Percentiles rank a stretch among this genome's conserved stretches.
Evolutionary conservation across 1,140 invertebrate species (phyloP).

Genomic region (Apis florea): DNA sequence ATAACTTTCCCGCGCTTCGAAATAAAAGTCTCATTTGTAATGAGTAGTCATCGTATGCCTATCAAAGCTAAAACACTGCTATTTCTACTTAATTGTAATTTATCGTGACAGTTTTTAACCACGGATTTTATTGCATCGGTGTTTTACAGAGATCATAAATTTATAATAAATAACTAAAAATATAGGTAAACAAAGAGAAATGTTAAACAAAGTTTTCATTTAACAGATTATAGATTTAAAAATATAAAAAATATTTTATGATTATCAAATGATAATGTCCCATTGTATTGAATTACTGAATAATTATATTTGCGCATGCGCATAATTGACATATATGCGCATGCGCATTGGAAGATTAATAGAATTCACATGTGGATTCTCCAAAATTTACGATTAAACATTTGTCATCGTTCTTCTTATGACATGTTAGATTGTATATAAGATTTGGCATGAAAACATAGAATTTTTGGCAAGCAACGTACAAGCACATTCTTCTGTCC

Average conservation of each 20-base stretch:
- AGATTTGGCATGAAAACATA: slow-evolving; percentile 37
- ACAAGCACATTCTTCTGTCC: slow-evolving; percentile 29
- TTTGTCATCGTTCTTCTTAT: background rate
- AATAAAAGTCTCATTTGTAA: background rate
- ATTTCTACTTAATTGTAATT: slow-evolving; percentile 22
- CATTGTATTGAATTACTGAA: background rate
- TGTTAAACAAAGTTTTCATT: background rate
- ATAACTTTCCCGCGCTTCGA: background rate
- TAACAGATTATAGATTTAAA: background rate
- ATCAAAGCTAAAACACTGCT: background rate
- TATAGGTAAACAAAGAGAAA: too few species aligned
- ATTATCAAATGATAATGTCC: background rate
- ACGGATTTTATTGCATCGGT: slow-evolving; percentile 9
- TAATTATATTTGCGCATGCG: too few species aligned
- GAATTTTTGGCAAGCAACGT: slow-evolving; percentile 24
- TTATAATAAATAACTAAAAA: background rate
- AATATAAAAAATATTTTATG: background rate
- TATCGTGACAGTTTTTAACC: slow-evolving; percentile 14
- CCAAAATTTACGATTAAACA: slow-evolving; percentile 28
- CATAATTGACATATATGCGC: too few species aligned
- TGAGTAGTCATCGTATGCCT: too few species aligned
- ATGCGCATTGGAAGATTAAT: too few species aligned
- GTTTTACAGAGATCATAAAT: slow-evolving; percentile 1
- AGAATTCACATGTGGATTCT: background rate
- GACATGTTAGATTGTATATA: too few species aligned